Conservation (phyloP, 2,888 invertebrate species). For the Drosophila demipolita region DNA sequence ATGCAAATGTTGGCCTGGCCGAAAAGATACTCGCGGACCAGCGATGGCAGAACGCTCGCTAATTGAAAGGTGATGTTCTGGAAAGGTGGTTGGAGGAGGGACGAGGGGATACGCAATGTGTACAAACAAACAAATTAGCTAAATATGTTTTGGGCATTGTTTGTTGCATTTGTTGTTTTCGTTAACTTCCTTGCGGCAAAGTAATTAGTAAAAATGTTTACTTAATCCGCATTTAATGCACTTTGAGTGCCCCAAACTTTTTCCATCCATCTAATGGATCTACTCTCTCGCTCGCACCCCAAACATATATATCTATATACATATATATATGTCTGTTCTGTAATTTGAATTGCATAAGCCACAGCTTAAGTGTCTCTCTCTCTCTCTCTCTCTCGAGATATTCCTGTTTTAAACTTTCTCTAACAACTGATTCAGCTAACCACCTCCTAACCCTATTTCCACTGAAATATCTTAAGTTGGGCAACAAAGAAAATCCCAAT, state of each 20-base stretch:
- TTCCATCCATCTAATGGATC: not conserved
- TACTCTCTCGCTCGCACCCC: not conserved
- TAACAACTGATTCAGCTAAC: not conserved
- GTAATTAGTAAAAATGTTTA: slow-evolving; percentile 64
- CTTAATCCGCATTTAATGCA: slow-evolving; percentile 69
- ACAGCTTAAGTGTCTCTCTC: not conserved
- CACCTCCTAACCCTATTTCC: not conserved
- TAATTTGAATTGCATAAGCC: slow-evolving; percentile 53
- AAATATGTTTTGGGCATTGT: slow-evolving; percentile 42
- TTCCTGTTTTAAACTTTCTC: slow-evolving; percentile 29
- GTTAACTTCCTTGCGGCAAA: slow-evolving; percentile 8
- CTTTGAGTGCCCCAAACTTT: slow-evolving; percentile 63
- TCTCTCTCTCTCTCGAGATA: not conserved
- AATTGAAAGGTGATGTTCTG: not conserved
- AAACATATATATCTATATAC: not conserved
- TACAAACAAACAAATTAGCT: slow-evolving; percentile 61
- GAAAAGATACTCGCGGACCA: slow-evolving; percentile 6
- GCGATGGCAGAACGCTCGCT: slow-evolving; percentile 6
- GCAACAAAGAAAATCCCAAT: slow-evolving; percentile 4
- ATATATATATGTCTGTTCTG: slow-evolving; percentile 15
- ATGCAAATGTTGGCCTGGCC: not conserved
- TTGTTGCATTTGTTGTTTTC: slow-evolving; percentile 8
- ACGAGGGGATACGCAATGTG: slow-evolving; percentile 8
- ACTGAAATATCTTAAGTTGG: slow-evolving; percentile 57
- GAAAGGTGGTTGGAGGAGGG: not conserved